These are phyloP conservation scores for Piprites chloris DNA, from an alignment of 2,113 vertebrate species.

Conservation along the genomic window DNA sequence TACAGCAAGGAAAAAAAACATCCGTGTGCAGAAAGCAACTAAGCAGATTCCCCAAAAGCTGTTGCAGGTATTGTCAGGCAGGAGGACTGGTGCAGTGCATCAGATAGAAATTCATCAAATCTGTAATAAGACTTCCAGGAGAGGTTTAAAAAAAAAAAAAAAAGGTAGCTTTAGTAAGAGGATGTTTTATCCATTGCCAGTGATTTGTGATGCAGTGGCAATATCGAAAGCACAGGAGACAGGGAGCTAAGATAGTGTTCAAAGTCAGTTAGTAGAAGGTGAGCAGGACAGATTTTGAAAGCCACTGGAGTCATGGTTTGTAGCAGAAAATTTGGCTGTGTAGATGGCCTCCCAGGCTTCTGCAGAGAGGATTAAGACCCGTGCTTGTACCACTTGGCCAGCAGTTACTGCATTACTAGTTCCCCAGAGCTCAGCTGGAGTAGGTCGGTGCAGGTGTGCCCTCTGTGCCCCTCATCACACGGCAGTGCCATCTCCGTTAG, in stretches of 20 bases:
- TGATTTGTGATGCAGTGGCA: background rate
- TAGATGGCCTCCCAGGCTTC: background rate
- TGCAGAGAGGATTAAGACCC: background rate
- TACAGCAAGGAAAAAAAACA: background rate
- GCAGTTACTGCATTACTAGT: background rate
- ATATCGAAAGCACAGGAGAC: background rate
- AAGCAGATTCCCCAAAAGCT: background rate
- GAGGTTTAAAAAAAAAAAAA: background rate
- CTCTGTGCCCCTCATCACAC: background rate
- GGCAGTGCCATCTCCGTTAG: rapidly evolving
- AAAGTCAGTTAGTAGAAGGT: background rate
- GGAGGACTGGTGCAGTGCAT: background rate
- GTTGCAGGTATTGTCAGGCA: background rate
- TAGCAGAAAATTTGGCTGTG: background rate
- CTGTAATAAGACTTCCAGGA: background rate
- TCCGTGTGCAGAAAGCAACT: background rate
- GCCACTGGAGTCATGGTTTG: background rate
- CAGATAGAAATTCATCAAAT: background rate
- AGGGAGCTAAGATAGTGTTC: background rate
- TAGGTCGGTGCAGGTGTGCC: background rate
- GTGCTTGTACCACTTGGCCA: background rate
- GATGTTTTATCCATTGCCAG: background rate
- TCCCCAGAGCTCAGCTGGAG: background rate
- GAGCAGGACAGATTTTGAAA: background rate
- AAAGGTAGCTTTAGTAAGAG: background rate